Conservation (phyloP, 2,113 vertebrate genomes). For the Colossoma macropomum region DNA sequence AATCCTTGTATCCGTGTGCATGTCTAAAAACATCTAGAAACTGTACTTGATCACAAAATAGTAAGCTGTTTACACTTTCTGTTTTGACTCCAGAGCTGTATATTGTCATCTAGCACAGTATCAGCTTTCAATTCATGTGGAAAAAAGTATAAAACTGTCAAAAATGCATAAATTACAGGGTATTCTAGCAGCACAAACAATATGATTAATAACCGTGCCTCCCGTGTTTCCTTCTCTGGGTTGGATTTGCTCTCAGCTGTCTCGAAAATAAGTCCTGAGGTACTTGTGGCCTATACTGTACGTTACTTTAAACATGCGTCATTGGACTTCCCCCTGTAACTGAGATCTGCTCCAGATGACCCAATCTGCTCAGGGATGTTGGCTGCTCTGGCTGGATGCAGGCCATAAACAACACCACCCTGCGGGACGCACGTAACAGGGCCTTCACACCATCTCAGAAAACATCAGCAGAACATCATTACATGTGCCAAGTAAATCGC, state of each 20-base stretch:
- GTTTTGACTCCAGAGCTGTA: neutral
- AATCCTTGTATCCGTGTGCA: neutral
- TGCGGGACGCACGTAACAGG: neutral
- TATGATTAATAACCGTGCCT: slow-evolving; percentile 4
- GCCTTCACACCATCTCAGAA: slow-evolving; percentile 4
- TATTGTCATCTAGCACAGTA: neutral
- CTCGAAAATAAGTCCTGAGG: slow-evolving; percentile 19
- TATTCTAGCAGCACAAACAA: neutral
- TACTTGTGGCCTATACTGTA: slow-evolving; percentile 15
- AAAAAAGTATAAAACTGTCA: no score
- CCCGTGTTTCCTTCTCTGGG: neutral
- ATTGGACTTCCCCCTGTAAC: slow-evolving; percentile 43
- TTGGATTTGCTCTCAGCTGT: slow-evolving; percentile 2
- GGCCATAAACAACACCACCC: slow-evolving; percentile 37
- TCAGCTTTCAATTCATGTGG: neutral
- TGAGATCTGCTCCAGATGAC: slow-evolving; percentile 38
- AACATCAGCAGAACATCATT: slow-evolving; percentile 16
- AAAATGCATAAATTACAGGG: neutral
- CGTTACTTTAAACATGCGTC: slow-evolving; percentile 25
- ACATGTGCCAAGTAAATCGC: slow-evolving; percentile 1
- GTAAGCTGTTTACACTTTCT: neutral
- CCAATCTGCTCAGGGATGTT: slow-evolving; percentile 27
- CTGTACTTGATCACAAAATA: neutral
- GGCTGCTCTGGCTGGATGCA: slow-evolving; percentile 8
- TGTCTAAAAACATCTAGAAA: no score